Percentiles rank a stretch among this genome's conserved stretches.
Conservation (phyloP, 2,113 vertebrate species). For the Dromaius novaehollandiae region DNA sequence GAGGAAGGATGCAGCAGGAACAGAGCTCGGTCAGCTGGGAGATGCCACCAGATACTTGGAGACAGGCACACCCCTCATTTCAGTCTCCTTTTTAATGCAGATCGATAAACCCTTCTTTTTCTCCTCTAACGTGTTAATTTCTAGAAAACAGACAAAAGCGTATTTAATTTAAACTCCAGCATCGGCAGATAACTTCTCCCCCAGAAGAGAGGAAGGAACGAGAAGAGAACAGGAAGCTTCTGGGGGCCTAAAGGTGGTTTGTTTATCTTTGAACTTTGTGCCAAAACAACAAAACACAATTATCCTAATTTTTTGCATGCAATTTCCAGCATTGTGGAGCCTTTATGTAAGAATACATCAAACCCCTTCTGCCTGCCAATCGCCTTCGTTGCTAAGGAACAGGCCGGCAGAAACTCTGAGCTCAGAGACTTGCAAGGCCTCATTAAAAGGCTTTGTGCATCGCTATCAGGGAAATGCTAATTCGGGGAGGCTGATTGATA, state of each 20-base stretch:
- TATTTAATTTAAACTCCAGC: not conserved
- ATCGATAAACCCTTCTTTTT: not conserved
- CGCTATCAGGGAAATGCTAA: constrained; percentile 76
- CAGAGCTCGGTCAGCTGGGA: not conserved
- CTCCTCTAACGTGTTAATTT: constrained; percentile 33
- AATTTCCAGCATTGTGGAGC: constrained; percentile 64
- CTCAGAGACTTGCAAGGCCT: constrained; percentile 70
- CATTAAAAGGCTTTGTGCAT: constrained; percentile 76
- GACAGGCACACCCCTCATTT: fast-evolving
- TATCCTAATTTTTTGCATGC: constrained; percentile 60
- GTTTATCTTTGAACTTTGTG: constrained; percentile 72
- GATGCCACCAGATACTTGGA: not conserved
- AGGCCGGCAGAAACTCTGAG: constrained; percentile 44
- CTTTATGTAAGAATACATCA: constrained; percentile 69
- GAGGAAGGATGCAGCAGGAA: not conserved
- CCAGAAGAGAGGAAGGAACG: not conserved
- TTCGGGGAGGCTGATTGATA: constrained; percentile 71
- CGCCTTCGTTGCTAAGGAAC: constrained; percentile 79
- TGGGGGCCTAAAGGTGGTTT: constrained; percentile 48
- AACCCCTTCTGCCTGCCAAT: constrained; percentile 73
- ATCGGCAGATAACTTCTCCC: not conserved
- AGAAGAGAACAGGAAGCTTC: constrained; percentile 24
- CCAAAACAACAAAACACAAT: constrained; percentile 72
- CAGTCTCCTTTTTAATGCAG: not conserved
- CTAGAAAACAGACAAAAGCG: constrained; percentile 23